Conservation (phyloP, 2,797 vertebrate species). For the Crenichthys baileyi region DNA sequence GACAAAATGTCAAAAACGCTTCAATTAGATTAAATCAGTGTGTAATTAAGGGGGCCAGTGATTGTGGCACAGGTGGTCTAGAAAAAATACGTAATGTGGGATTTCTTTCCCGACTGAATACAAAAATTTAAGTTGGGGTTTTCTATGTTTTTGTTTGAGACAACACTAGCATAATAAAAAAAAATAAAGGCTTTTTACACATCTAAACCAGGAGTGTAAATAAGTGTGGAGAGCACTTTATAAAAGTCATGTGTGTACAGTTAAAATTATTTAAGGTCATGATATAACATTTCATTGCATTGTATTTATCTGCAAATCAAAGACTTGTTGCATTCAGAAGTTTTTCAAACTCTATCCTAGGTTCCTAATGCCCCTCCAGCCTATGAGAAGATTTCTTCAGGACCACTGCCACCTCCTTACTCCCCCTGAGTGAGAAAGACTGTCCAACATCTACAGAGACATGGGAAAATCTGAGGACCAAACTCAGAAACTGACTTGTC, state of each 20-base stretch:
- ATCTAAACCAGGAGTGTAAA: neutral
- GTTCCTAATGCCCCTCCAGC: slow-evolving; percentile 91
- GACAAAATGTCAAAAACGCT: neutral
- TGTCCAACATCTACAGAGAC: slow-evolving; percentile 26
- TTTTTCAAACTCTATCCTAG: slow-evolving; percentile 72
- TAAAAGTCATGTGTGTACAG: neutral
- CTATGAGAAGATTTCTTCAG: slow-evolving; percentile 88
- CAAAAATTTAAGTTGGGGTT: neutral
- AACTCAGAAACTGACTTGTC: slow-evolving; percentile 25
- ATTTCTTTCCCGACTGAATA: neutral
- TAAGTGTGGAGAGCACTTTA: neutral
- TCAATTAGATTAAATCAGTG: neutral
- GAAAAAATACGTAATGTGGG: neutral
- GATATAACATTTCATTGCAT: neutral
- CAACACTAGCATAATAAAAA: neutral
- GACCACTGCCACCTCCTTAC: slow-evolving; percentile 88
- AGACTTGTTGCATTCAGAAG: neutral
- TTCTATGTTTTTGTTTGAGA: neutral
- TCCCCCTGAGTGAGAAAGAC: slow-evolving; percentile 80
- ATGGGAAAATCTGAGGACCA: slow-evolving; percentile 28
- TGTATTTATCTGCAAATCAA: neutral
- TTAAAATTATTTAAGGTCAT: neutral
- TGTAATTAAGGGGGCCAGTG: neutral
- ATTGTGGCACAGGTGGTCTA: neutral
- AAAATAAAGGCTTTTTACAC: too few species aligned